These are phyloP conservation scores for Callorhinus ursinus DNA, from an alignment of 2,113 vertebrate genomes.

Conservation along the genomic window DNA sequence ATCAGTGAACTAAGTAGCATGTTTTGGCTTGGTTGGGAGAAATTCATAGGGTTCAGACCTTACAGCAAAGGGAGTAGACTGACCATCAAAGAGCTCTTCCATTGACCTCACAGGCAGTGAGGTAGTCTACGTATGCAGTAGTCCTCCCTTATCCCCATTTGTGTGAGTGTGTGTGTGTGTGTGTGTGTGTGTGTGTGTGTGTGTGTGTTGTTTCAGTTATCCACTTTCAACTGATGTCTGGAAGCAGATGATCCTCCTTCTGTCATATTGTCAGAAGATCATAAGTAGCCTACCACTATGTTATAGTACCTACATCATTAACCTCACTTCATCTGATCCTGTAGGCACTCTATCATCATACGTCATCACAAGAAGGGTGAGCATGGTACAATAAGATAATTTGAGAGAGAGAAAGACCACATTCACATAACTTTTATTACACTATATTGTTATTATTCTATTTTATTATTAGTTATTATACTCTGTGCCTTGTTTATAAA, in stretches of 20 bases:
- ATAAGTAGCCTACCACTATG: background rate
- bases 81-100: background rate
- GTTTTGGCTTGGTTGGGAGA: background rate
- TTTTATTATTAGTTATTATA: background rate
- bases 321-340: background rate
- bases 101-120: background rate
- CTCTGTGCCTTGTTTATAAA: background rate
- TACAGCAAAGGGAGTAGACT: background rate
- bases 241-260: background rate
- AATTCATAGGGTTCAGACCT: background rate
- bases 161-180: background rate
- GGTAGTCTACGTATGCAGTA: background rate
- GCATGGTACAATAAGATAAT: background rate
- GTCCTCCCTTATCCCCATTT: background rate
- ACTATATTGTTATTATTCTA: background rate
- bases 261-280: background rate
- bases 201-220: background rate
- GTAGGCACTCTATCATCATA: background rate
- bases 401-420: background rate
- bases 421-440: background rate
- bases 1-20: background rate
- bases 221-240: background rate
- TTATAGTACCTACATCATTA: background rate
- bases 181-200: background rate
- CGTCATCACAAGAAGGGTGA: background rate